Conservation (phyloP, 2,797 vertebrate species). For the Tapirus indicus region DNA sequence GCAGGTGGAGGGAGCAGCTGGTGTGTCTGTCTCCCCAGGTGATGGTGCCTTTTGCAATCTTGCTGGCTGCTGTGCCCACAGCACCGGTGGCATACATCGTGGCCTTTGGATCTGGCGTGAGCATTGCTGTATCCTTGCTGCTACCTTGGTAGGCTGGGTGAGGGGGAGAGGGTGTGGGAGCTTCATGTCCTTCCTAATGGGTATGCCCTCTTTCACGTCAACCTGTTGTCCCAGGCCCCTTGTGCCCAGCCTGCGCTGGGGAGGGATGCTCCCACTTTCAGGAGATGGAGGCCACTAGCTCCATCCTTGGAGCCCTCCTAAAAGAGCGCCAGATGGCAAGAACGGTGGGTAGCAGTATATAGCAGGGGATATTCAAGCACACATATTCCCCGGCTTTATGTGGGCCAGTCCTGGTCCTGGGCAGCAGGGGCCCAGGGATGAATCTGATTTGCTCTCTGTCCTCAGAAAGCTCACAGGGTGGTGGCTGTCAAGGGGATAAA, state of each 20-base stretch:
- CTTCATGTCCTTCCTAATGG: not conserved
- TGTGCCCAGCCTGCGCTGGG: not conserved
- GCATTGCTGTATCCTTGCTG: conserved; percentile 95
- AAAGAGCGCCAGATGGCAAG: not conserved
- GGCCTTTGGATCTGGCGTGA: conserved; percentile 95
- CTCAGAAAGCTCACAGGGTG: not conserved
- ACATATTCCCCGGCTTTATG: not conserved
- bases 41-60: conserved; percentile 96
- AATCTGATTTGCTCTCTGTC: not conserved
- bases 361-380: rapidly evolving
- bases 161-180: not conserved
- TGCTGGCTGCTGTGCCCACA: conserved; percentile 95
- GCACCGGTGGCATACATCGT: conserved; percentile 94
- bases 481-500: not conserved
- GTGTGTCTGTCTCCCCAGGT: conserved; percentile 88
- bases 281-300: not conserved
- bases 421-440: not conserved
- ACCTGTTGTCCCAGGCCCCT: not conserved
- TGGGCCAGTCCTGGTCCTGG: not conserved
- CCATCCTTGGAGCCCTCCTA: not conserved
- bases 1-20: not conserved
- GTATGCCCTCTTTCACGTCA: not conserved
- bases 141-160: conserved; percentile 94
- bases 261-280: not conserved
- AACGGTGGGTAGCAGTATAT: not conserved